These are phyloP conservation scores for Chrysolina oricalcia DNA, from an alignment of 2,888 invertebrate species.

Conservation along the genomic window DNA sequence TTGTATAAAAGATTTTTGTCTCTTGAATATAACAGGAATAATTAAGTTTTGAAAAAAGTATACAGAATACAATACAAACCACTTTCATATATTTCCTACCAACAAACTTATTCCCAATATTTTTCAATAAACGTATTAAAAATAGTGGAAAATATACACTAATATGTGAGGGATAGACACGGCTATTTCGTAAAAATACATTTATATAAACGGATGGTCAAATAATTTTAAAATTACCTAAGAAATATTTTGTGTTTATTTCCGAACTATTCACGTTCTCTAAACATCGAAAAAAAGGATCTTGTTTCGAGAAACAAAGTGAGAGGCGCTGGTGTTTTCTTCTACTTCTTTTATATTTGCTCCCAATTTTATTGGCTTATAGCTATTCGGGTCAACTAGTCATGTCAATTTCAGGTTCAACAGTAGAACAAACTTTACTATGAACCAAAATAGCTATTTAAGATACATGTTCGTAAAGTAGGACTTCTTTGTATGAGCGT, in stretches of 20 bases:
- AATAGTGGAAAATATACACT: neutral
- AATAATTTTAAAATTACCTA: constrained; percentile 66
- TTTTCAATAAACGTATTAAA: neutral
- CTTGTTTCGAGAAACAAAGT: neutral
- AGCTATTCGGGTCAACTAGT: too few species aligned
- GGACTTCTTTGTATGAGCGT: too few species aligned
- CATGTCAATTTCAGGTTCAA: too few species aligned
- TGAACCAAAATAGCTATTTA: too few species aligned
- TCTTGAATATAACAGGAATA: neutral
- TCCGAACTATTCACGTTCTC: constrained; percentile 59
- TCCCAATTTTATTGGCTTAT: neutral
- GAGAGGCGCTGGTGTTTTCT: constrained; percentile 5
- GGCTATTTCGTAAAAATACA: constrained; percentile 25
- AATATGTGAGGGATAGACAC: constrained; percentile 3
- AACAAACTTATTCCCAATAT: neutral
- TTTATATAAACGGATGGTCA: constrained; percentile 60
- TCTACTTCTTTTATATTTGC: constrained; percentile 4
- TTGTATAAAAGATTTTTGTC: neutral
- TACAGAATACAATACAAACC: neutral
- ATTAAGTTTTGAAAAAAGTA: neutral
- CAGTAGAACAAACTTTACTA: too few species aligned
- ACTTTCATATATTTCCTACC: neutral
- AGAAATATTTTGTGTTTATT: constrained; percentile 67
- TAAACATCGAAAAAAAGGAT: constrained; percentile 65
- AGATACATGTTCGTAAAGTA: too few species aligned